Conservation (phyloP, 2,888 invertebrate species). For the Agapetus fuscipes region DNA sequence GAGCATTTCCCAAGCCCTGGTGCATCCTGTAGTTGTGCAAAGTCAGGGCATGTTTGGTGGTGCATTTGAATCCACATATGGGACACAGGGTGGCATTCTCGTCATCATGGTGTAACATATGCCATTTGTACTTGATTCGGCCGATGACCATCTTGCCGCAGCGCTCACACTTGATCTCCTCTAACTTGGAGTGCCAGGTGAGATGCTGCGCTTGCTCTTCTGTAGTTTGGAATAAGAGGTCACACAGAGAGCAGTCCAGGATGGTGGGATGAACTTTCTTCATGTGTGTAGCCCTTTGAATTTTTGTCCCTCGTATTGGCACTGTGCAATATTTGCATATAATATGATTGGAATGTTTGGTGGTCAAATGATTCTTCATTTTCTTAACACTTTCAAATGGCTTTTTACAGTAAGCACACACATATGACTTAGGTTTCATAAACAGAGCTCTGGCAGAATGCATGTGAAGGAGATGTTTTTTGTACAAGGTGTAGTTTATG, state of each 20-base stretch:
- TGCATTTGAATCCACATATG: constrained; percentile 8
- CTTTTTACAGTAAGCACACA: too few relatives aligned
- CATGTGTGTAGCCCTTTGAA: constrained; percentile 6
- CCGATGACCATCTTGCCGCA: constrained; percentile 13
- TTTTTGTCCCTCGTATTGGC: too few relatives aligned
- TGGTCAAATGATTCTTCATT: too few relatives aligned
- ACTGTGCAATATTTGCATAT: too few relatives aligned
- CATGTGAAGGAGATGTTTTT: too few relatives aligned
- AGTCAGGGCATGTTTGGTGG: constrained; percentile 5
- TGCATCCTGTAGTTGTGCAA: constrained; percentile 8
- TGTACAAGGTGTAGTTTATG: too few relatives aligned
- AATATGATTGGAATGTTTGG: too few relatives aligned
- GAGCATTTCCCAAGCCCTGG: constrained; percentile 6
- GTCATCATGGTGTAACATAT: constrained; percentile 6
- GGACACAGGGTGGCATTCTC: constrained; percentile 6
- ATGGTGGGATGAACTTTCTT: constrained; percentile 7
- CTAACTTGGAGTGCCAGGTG: constrained; percentile 12
- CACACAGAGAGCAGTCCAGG: constrained; percentile 8
- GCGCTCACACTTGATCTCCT: constrained; percentile 7
- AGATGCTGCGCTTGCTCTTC: constrained; percentile 7
- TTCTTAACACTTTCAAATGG: too few relatives aligned
- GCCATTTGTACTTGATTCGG: constrained; percentile 8
- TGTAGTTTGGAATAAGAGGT: constrained; percentile 3
- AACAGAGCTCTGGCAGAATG: too few relatives aligned
- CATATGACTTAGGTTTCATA: too few relatives aligned